phyloP scores from a whole-genome alignment of 2,113 vertebrate species.

The Charina bottae region DNA sequence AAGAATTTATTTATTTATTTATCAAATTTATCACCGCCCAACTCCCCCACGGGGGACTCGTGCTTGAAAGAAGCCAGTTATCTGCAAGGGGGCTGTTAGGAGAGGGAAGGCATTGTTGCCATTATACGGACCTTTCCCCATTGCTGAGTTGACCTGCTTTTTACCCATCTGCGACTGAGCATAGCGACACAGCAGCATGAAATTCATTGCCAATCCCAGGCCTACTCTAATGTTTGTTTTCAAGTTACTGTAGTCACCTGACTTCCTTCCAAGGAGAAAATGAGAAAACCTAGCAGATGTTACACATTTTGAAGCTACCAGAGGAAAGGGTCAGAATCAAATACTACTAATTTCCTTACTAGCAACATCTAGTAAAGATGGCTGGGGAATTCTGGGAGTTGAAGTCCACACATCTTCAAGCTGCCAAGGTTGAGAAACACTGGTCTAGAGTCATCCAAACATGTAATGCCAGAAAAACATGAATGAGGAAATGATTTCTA shows the following conservation, averaged over 20 bases:
- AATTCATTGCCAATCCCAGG: background rate
- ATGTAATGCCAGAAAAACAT: background rate
- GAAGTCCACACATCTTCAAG: too few relatives aligned
- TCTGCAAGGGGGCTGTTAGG: background rate
- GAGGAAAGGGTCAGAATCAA: background rate
- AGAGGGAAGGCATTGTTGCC: background rate
- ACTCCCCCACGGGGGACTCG: too few relatives aligned
- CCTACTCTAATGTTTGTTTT: background rate
- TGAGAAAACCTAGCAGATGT: background rate
- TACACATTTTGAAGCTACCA: background rate
- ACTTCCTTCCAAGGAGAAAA: background rate
- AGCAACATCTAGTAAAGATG: background rate
- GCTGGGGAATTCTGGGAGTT: too few relatives aligned
- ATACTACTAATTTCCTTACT: background rate
- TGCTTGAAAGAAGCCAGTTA: background rate
- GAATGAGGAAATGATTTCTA: background rate
- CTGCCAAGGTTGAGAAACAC: too few relatives aligned
- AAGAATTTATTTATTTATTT: too few relatives aligned
- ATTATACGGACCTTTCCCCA: background rate
- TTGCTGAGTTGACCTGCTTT: background rate
- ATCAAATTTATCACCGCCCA: too few relatives aligned
- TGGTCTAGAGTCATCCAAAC: background rate
- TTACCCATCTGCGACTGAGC: background rate
- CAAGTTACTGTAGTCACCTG: background rate
- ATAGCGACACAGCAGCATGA: background rate